phyloP scores from a whole-genome alignment of 2,797 vertebrate species.

The Propithecus deckenii region DNA sequence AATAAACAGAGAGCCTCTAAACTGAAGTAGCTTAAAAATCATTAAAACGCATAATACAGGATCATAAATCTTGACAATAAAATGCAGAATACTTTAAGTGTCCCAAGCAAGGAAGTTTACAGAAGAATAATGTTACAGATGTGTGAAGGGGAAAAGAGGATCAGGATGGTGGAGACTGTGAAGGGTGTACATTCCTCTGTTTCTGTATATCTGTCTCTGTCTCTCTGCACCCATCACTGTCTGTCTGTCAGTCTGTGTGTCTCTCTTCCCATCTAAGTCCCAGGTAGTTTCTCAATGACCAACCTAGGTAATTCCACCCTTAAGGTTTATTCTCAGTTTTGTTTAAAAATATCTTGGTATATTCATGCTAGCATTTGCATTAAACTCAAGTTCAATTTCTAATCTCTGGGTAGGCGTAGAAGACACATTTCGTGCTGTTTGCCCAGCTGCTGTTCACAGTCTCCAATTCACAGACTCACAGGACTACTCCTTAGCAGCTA shows the following conservation, averaged over 20 bases:
- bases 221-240: neutral
- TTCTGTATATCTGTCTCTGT: neutral
- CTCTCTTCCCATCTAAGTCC: neutral
- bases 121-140: neutral
- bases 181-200: neutral
- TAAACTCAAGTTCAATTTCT: neutral
- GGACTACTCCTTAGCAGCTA: neutral
- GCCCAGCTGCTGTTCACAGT: neutral
- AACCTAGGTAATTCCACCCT: neutral
- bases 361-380: neutral
- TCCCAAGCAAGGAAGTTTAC: neutral
- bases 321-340: neutral
- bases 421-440: neutral
- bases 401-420: neutral
- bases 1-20: neutral
- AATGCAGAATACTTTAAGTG: neutral
- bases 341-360: neutral
- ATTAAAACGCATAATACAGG: neutral
- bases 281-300: neutral
- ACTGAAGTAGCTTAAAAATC: neutral
- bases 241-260: neutral
- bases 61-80: neutral
- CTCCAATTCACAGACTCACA: accelerated
- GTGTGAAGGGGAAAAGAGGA: neutral
- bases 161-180: neutral